These are phyloP conservation scores for Hydroisotoma schaefferi DNA, from an alignment of 2,888 invertebrate genomes.

Conservation along the genomic window DNA sequence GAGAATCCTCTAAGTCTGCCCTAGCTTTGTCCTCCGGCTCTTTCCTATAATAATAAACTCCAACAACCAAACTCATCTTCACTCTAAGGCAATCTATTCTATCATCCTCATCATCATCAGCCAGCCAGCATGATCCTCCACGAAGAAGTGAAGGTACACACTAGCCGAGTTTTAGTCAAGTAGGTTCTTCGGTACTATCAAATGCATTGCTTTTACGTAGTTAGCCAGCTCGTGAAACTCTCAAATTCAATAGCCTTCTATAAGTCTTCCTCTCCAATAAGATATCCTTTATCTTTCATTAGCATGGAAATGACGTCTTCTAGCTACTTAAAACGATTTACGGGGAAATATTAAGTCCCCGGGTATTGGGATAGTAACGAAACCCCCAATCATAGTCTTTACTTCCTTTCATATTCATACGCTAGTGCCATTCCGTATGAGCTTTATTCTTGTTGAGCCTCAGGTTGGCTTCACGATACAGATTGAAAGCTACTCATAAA, in stretches of 20 bases:
- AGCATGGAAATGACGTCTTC: conserved; percentile 15
- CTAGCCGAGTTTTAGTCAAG: neutral
- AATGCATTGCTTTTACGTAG: too few species aligned
- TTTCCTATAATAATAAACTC: conserved; percentile 49
- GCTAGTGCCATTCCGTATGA: too few species aligned
- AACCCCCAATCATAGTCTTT: neutral
- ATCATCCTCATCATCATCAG: conserved; percentile 9
- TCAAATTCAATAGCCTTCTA: neutral
- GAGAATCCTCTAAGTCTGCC: conserved; percentile 23
- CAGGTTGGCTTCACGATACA: too few species aligned
- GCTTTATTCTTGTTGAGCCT: too few species aligned
- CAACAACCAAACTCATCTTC: conserved; percentile 46
- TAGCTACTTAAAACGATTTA: conserved; percentile 7
- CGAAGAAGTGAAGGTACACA: too few species aligned
- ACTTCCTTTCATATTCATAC: neutral
- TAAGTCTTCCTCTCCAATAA: too few species aligned
- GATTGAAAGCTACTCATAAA: too few species aligned
- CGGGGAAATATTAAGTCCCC: neutral
- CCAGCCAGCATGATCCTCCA: neutral
- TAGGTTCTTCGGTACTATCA: too few species aligned
- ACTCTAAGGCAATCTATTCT: conserved; percentile 32
- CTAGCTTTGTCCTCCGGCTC: conserved; percentile 36
- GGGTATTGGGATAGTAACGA: neutral
- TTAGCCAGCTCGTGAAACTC: neutral
- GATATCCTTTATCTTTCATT: conserved; percentile 14